Base-by-base conservation (phyloP, 37 sponge, comb jelly and placozoan species). In the Bolinopsis microptera region DNA sequence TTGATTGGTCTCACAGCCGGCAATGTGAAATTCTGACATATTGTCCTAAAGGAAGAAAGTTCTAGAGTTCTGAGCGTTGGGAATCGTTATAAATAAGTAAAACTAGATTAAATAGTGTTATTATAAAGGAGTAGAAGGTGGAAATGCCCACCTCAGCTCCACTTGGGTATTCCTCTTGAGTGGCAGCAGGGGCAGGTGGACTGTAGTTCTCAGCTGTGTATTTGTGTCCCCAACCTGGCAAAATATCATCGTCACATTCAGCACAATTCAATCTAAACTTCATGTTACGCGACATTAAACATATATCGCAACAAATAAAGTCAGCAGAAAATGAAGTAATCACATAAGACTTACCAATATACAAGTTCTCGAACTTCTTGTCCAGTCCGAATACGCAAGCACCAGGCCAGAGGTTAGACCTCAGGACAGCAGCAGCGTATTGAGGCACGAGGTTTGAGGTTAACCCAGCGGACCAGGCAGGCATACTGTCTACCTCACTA, bases 391-490 rank as follows among this genome's bases (percentile, higher is more conserved):
- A 95, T 21, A 96, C 94, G 69, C 96, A 94, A 13, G 99, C 97
- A 32, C 99, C 99, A 24, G 99, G 99, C 99, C 99, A 99, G 25
- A 95, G 94, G 92, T 99, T 99, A 39, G 99, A 99, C 76, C 95
- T 94, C 88, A 96, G 94, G 24, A 96, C 76, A 35, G 96, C 97
- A 0, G 94, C 76, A 32, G 97, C 96, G 93, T 97, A 99, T 38
- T 95, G 96, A 0, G 99, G 97, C 16, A 95, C 86, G n/a, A 96
- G 77, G 32, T 69, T 93, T 23, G 97, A 96, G 1, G 97, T 95
- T n/a, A 96, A 95, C 1, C 94, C 38, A 32, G 94, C 93, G 0
- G 96, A 94, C 99, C 99, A 99, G n/a, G 97, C 94, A 25, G 97
- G 96, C 93, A 96, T 86, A 24, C 96, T 96, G 69, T 97, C 97